Conservation (phyloP, 64 coral and sea anemone species). For the Actinia tenebrosa region DNA sequence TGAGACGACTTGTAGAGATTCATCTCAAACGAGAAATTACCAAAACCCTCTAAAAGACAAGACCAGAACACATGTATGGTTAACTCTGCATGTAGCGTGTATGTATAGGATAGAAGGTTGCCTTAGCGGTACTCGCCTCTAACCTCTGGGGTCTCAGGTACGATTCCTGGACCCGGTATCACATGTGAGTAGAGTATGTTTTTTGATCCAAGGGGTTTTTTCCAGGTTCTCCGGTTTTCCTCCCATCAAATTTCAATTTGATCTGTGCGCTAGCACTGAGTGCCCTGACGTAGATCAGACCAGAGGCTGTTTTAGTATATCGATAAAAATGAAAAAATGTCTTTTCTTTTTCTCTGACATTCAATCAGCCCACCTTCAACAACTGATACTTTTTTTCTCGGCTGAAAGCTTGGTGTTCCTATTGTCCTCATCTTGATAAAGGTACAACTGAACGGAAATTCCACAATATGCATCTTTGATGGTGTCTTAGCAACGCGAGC, state of each 20-base stretch:
- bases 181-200: too few relatives aligned
- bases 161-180: too few relatives aligned
- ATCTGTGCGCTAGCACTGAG: too few relatives aligned
- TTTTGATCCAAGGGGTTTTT: too few relatives aligned
- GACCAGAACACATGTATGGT: background rate
- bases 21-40: conserved; percentile 88
- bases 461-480: conserved; percentile 47
- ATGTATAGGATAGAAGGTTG: too few relatives aligned
- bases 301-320: too few relatives aligned
- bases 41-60: conserved; percentile 49
- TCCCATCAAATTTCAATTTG: too few relatives aligned
- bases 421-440: conserved; percentile 46
- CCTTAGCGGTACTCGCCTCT: too few relatives aligned
- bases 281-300: too few relatives aligned
- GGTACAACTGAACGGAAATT: conserved; percentile 82
- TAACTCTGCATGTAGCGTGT: too few relatives aligned
- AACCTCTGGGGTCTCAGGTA: too few relatives aligned
- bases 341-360: background rate
- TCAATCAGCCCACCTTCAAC: conserved; percentile 59
- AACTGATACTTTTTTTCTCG: conserved; percentile 56
- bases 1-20: conserved; percentile 46
- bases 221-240: too few relatives aligned
- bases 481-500: conserved; percentile 35
- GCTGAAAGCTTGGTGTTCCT: conserved; percentile 79
- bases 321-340: background rate